Base-by-base conservation (phyloP, 2,797 vertebrate genomes). In the Galago senegalensis region DNA sequence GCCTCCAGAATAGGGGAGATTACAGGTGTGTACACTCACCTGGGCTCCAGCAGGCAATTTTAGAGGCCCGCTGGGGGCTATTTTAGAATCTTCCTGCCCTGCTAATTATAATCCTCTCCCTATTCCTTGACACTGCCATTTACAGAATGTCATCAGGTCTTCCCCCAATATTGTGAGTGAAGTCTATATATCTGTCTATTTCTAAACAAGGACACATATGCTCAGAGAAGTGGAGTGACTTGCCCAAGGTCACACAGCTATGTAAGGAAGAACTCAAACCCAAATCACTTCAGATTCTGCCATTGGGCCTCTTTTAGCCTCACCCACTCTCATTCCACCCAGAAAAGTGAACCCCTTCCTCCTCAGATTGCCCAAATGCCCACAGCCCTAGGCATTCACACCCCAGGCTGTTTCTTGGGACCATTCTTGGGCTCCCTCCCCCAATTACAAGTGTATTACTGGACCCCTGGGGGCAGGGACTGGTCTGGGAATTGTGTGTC, bases 371-470 rank as follows among this genome's bases (percentile, higher is more conserved):
- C 61, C 56, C 63, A 67, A 16, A 73, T 20, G 12, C 61, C 65
- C 49, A 29, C 53, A 49, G 70, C 37, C 63, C n/a, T 4, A 1
- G 16, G 34, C 21, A 9, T 11, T 2, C 69, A 4, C 49, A 8
- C 67, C 34, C 53, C 70, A 13, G 43, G 67, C 69, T 56, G n/a
- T 20, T 86, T 14, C 69, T 20, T 11, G 4, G 49, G 67, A 8
- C 11, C 7, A 31, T 31, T 37, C 69, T 34, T 34, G 34, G 34
- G 31, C 20, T 31, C n/a, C 3, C 14, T 37, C 69, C 21, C 9
- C 27, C n/a, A 3, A 5, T n/a, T 72, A 20, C 11, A 1, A 0
- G 1, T 0, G 3, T 61, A 23, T 65, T 56, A 8, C 5, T 5
- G n/a, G 34, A 23, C 23, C 0, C 0, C 0, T 40, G 40, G 5